Evolutionary conservation across 2,888 invertebrate genomes (phyloP).

Genomic region (Chrysopilus asiliformis): DNA sequence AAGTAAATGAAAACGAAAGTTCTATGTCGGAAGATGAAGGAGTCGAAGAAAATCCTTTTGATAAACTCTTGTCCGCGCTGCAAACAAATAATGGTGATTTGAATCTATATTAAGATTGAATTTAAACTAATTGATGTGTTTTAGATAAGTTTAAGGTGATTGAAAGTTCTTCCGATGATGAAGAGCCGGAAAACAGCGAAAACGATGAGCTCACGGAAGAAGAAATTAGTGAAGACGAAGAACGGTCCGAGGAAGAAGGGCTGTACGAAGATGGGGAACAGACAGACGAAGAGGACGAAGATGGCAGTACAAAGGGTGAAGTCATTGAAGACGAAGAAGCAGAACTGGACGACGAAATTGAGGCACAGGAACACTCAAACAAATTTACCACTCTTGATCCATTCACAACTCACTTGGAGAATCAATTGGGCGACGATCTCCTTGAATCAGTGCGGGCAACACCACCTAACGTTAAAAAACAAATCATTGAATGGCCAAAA

Average conservation of each 20-base stretch:
- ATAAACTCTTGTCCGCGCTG: slow-evolving; percentile 42
- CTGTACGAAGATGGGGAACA: slow-evolving; percentile 4
- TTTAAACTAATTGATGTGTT: too few species aligned
- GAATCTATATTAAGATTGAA: neutral
- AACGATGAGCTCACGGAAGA: slow-evolving; percentile 5
- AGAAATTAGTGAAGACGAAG: slow-evolving; percentile 8
- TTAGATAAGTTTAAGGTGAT: slow-evolving; percentile 11
- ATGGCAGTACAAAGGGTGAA: neutral
- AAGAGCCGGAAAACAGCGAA: slow-evolving; percentile 1
- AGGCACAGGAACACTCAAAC: slow-evolving; percentile 7
- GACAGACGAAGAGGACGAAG: slow-evolving; percentile 13
- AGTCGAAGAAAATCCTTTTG: slow-evolving; percentile 40
- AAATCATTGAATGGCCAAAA: slow-evolving; percentile 44
- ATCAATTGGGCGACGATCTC: slow-evolving; percentile 51
- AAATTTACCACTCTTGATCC: slow-evolving; percentile 36
- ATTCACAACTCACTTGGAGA: slow-evolving; percentile 52
- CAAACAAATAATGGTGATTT: slow-evolving; percentile 14
- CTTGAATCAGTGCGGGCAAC: slow-evolving; percentile 39
- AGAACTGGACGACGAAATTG: slow-evolving; percentile 16
- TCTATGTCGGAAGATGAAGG: slow-evolving; percentile 22
- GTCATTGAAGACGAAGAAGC: slow-evolving; percentile 5
- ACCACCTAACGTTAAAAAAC: slow-evolving; percentile 35
- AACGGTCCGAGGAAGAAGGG: slow-evolving; percentile 1
- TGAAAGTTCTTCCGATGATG: slow-evolving; percentile 17
- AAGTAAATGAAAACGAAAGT: neutral